These are phyloP conservation scores for Chamaea fasciata DNA, from an alignment of 2,113 vertebrate species.

Conservation along the genomic window DNA sequence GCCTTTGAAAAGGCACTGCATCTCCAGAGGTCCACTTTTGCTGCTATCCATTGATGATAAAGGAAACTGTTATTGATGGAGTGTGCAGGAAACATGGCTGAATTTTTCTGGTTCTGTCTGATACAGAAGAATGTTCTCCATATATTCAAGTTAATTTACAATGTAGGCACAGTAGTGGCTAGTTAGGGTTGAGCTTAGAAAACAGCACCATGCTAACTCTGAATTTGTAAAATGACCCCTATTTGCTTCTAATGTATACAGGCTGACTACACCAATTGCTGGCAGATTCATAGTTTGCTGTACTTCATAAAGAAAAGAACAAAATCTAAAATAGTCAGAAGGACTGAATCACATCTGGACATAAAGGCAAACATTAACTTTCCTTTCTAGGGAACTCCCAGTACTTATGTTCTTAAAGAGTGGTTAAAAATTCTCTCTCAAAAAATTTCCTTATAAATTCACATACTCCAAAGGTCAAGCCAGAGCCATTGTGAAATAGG, in stretches of 20 bases:
- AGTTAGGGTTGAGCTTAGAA: neutral
- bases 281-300: neutral
- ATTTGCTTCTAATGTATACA: neutral
- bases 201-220: neutral
- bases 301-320: neutral
- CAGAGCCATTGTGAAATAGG: conserved; percentile 8
- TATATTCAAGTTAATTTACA: neutral
- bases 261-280: neutral
- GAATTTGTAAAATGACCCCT: neutral
- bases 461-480: neutral
- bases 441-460: conserved; percentile 39
- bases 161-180: neutral
- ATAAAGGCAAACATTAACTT: neutral
- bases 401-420: neutral
- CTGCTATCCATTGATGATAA: neutral
- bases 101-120: neutral
- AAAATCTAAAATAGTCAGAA: neutral
- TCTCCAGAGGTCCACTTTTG: neutral
- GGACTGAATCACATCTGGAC: neutral
- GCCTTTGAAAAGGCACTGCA: neutral
- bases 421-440: neutral
- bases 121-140: neutral
- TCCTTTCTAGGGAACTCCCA: neutral
- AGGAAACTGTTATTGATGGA: neutral
- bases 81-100: neutral